These are phyloP conservation scores for Erinaceus europaeus DNA, from an alignment of 2,113 vertebrate species.

Conservation along the genomic window DNA sequence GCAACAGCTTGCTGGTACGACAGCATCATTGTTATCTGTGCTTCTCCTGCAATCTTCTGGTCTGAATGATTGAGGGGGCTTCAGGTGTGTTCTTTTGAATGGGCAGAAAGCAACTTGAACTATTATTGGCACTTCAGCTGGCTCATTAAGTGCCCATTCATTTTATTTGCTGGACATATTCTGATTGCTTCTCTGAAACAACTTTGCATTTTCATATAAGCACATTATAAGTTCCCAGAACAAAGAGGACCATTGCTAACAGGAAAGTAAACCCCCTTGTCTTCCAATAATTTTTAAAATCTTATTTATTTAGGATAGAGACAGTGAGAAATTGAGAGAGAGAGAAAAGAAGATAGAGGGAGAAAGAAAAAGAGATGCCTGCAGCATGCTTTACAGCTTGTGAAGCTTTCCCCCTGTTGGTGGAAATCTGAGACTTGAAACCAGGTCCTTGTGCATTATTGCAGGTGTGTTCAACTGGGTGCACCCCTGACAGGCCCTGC, in stretches of 20 bases:
- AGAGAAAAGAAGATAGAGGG: too few relatives aligned
- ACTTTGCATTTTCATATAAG: neutral
- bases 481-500: too few relatives aligned
- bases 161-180: slow-evolving; percentile 26
- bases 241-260: neutral
- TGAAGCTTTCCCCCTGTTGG: too few relatives aligned
- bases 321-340: too few relatives aligned
- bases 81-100: slow-evolving; percentile 47
- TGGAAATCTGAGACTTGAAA: too few relatives aligned
- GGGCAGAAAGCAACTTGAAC: slow-evolving; percentile 48
- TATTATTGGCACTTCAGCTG: slow-evolving; percentile 43
- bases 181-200: slow-evolving; percentile 22
- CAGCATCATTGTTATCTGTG: neutral
- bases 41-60: neutral
- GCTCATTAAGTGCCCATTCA: slow-evolving; percentile 35
- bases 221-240: neutral
- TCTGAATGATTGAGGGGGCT: neutral
- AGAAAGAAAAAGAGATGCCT: too few relatives aligned
- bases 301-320: too few relatives aligned
- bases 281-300: too few relatives aligned
- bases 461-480: too few relatives aligned
- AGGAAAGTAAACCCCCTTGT: neutral
- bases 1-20: slow-evolving; percentile 3
- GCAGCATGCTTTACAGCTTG: too few relatives aligned
- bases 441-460: too few relatives aligned